phyloP scores from a whole-genome alignment of 2,113 vertebrate genomes.

The Plestiodon gilberti region DNA sequence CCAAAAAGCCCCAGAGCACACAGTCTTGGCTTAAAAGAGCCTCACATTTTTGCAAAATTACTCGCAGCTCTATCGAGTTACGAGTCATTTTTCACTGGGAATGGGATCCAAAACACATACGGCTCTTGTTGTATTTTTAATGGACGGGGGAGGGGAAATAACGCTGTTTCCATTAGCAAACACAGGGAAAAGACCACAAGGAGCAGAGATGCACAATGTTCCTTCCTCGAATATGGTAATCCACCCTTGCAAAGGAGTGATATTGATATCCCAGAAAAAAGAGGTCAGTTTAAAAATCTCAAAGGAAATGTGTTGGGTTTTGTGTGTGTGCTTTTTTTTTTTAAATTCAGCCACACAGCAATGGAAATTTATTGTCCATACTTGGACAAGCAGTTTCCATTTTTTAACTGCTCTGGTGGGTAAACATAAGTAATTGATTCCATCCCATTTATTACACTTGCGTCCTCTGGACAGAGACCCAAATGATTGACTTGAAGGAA shows the following conservation, averaged over 20 bases:
- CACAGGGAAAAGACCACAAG: neutral
- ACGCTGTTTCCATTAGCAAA: conserved; percentile 23
- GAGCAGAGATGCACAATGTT: neutral
- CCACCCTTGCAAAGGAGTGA: conserved; percentile 24
- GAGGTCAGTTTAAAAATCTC: neutral
- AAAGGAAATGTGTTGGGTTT: conserved; percentile 51
- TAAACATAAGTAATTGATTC: conserved; percentile 44
- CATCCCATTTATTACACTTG: conserved; percentile 21
- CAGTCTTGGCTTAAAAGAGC: conserved; percentile 41
- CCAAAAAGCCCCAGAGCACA: conserved; percentile 39
- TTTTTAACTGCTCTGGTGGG: conserved; percentile 39
- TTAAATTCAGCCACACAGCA: conserved; percentile 28
- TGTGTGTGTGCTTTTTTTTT: conserved; percentile 4
- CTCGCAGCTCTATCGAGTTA: conserved; percentile 53
- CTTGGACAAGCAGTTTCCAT: conserved; percentile 42
- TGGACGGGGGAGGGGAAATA: neutral
- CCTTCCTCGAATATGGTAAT: neutral
- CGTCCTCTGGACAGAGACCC: conserved; percentile 24
- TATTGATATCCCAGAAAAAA: conserved; percentile 12
- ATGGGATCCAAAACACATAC: conserved; percentile 36
- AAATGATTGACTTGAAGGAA: conserved; percentile 25
- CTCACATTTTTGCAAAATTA: conserved; percentile 65
- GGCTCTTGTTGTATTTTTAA: neutral
- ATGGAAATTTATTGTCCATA: conserved; percentile 37
- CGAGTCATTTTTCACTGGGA: conserved; percentile 48